Evolutionary conservation across 2,888 invertebrate genomes (phyloP), one percentile per base, ranked within the genome.

Genomic region (Pristionchus maxplancki): DNA sequence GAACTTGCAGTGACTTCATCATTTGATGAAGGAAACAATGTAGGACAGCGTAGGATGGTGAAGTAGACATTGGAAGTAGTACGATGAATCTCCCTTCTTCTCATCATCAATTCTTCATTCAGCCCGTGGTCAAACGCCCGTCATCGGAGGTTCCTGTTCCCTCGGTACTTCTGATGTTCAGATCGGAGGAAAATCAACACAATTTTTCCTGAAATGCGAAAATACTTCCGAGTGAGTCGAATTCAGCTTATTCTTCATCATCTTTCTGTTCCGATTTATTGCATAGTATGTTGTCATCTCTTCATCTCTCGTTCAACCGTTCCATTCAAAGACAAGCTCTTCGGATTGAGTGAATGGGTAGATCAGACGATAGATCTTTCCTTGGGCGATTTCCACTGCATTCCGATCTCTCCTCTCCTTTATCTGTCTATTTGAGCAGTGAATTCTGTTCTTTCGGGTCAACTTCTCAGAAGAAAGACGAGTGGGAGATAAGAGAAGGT

Each of bases 161-260:
- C 90, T 93, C 31, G 93, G 93, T 28, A 92, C 93, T 28, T 91
- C 92, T 31, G 94, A 94, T 90, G 94, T 94, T 11, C 93, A 94
- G 83, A 94, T 94, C 88, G 94, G 94, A 64, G 94, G 94, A 82
- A 94, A 94, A 88, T 93, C 94, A 89, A 94, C 94, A 40, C 94
- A 94, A 89, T 94, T 94, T 88, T 94, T 93, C 91, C 90, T 94
- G 74, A 93, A 93, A 83, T 94, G 94, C 89, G 94, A 94, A 89
- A 89, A 92, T 15, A 91, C 91, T 64, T 91, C 92, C 44, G 94
- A 93, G 93, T 94, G 85, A 91, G 93, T 89, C 20, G 17, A 44
- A 0, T 74, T 64, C 31, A 11, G 17, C 1, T 15, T 8, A 8
- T 84, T 28, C 34, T 31, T 4, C 1, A 50, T 1, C n/a, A 37